Percentiles rank a stretch among this genome's conserved stretches.
phyloP scores from a whole-genome alignment of 2,113 vertebrate species.

The Fulmarus glacialis region DNA sequence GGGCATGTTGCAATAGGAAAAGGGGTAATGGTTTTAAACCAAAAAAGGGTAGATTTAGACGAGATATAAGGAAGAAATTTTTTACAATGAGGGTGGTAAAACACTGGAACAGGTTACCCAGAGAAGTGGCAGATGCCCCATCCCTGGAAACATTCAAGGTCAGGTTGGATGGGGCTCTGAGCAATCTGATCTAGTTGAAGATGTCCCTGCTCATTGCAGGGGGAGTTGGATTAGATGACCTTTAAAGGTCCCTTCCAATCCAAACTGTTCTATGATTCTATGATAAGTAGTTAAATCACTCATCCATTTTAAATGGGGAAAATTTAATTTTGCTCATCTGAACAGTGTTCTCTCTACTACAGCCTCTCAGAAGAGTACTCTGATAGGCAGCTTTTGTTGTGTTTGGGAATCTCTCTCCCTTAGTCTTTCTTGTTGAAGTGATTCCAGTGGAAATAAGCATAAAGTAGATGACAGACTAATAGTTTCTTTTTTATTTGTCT shows the following conservation, averaged over 20 bases:
- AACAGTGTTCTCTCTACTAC: not conserved
- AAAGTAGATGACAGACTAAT: not conserved
- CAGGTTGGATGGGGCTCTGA: not conserved
- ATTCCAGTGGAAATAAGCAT: not conserved
- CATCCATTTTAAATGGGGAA: not conserved
- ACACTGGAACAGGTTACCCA: not conserved
- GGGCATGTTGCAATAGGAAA: not conserved
- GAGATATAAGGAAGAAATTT: not conserved
- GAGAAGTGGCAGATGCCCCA: not conserved
- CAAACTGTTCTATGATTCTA: not conserved
- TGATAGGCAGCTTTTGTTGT: not conserved
- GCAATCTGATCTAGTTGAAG: not conserved
- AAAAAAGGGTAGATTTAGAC: not conserved
- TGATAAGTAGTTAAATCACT: not conserved
- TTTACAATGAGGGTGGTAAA: not conserved
- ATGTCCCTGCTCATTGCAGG: not conserved
- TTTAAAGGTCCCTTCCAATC: not conserved
- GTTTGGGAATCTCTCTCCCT: not conserved
- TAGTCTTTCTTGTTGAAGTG: not conserved
- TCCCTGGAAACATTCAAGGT: not conserved
- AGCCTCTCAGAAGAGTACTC: not conserved
- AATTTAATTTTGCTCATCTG: not conserved
- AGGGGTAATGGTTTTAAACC: not conserved
- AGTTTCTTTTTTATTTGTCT: not conserved
- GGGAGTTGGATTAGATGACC: not conserved